Evolutionary conservation across 2,888 invertebrate genomes (phyloP), one percentile per base, ranked within the genome.

Genomic region (Hypomecis punctinalis): DNA sequence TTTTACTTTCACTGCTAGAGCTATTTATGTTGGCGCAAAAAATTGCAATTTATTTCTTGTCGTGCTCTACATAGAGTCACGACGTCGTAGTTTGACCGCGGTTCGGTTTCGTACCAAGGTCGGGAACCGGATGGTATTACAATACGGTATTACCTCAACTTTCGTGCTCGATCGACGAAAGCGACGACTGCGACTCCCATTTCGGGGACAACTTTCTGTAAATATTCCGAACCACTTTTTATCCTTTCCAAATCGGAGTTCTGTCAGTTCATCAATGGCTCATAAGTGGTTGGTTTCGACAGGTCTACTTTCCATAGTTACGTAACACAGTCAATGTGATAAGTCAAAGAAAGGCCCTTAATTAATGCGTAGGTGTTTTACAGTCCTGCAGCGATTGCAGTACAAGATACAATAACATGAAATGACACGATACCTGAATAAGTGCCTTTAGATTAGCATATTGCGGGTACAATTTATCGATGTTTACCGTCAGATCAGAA

Each of bases 201-300:
- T 88, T 90, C 81, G 86, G 86, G 78, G 86, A 86, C 89, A 89
- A 87, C 90, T 91, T 91, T 90, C 90, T 84, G 87, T 84, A 80
- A 83, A 83, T 80, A 82, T 80, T 76, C 86, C 63, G 79, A 84
- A 86, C 89, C 79, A 85, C 88, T 90, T 91, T 92, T 91, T 91
- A 85, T 86, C 85, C 85, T 87, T 88, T 88, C 86, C 85, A 84
- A 89, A 87, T 87, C 81, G 79, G 82, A 84, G 81, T 83, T 84
- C 84, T 83, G 85, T 86, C 86, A 86, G 85, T 82, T 76, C 87
- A 84, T 89, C 89, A 86, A 89, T 89, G 85, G 85, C 81, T 78
- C 81, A 78, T 77, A 81, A 83, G 78, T 82, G 82, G 77, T 75
- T 70, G 65, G 75, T 76, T 74, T 71, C 74, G 86, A 81, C 86